Base-by-base conservation (phyloP, 2,113 vertebrate species). In the Paedocypris sp. region DNA sequence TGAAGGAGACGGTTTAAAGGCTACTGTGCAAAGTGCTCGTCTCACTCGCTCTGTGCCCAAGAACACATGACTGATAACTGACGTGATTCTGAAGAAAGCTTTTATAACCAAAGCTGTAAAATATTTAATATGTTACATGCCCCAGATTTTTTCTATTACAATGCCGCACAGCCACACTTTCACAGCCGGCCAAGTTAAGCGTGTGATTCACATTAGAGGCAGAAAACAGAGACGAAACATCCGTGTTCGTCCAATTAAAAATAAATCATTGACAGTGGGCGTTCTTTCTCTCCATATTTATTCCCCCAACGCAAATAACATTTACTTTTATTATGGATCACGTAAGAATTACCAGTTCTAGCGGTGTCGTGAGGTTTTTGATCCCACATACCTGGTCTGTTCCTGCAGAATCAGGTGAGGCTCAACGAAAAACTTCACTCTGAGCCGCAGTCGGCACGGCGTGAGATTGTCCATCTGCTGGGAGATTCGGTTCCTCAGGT, bases 341-440 rank as follows among this genome's bases (percentile, higher is more conserved):
- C n/a, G n/a, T n/a, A n/a, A n/a, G n/a, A n/a, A n/a, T n/a, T n/a
- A n/a, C n/a, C n/a, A n/a, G n/a, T n/a, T n/a, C n/a, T n/a, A n/a
- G n/a, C n/a, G n/a, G n/a, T n/a, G n/a, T n/a, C n/a, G n/a, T n/a
- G n/a, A n/a, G n/a, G 29, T 5, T 26, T 11, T 11, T 18, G 11
- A 3, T 8, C 20, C 67, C 5, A 16, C 13, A 1, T 85, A 99
- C 95, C 93, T 91, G 0, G 95, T 97, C 78, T 97, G 93, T 65
- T 99, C 95, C 77, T 99, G 95, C 59, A 97, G 86, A 62, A 97
- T 91, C 70, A 98, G 90, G 85, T 99, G 95, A 0, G 95, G 94
- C 69, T 97, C 95, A 73, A 99, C 94, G 66, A 99, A 98, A 82
- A 97, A 99, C 75, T 99, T 99, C 76, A 99, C 94, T 63, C 89